A percentile compares a stretch with the other conserved stretches of the same genome.
Evolutionary conservation across 1,140 invertebrate genomes (phyloP).

Genomic region (Aplysia californica): DNA sequence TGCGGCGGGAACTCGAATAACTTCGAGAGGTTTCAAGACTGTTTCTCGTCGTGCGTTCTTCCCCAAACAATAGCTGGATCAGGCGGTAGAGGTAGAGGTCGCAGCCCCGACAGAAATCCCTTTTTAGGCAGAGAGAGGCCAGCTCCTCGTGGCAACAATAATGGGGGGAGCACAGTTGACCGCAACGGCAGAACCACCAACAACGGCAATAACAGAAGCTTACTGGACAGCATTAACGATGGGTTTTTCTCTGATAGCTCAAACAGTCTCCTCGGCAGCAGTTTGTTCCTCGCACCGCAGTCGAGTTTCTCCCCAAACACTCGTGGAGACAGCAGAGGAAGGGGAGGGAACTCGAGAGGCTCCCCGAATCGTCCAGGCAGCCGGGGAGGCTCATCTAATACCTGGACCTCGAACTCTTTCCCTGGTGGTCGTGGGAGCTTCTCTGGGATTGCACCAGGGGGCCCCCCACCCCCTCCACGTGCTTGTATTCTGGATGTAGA

Average conservation of each 20-base stretch:
- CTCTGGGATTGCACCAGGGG: no score
- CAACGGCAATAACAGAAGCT: neutral
- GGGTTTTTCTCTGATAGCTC: neutral
- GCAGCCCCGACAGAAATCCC: neutral
- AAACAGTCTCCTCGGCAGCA: neutral
- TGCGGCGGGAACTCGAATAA: slow-evolving; percentile 65
- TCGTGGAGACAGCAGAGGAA: neutral
- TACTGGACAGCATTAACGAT: neutral
- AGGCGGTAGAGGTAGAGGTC: neutral
- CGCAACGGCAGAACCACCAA: neutral
- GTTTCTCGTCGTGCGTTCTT: slow-evolving; percentile 32
- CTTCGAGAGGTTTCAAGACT: slow-evolving; percentile 51
- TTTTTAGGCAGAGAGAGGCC: neutral
- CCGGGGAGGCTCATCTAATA: no score
- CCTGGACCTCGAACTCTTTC: no score
- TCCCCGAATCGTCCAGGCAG: no score
- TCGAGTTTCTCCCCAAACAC: neutral
- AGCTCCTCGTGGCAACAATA: neutral
- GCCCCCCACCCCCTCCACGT: no score
- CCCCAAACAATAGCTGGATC: neutral
- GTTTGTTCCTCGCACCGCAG: neutral
- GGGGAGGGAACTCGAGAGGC: neutral
- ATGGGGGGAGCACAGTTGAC: neutral
- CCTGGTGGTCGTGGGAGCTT: no score
- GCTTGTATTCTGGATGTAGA: slow-evolving; percentile 24